Evolutionary conservation across 2,888 invertebrate genomes (phyloP).

Genomic region (Drosophila siamana): DNA sequence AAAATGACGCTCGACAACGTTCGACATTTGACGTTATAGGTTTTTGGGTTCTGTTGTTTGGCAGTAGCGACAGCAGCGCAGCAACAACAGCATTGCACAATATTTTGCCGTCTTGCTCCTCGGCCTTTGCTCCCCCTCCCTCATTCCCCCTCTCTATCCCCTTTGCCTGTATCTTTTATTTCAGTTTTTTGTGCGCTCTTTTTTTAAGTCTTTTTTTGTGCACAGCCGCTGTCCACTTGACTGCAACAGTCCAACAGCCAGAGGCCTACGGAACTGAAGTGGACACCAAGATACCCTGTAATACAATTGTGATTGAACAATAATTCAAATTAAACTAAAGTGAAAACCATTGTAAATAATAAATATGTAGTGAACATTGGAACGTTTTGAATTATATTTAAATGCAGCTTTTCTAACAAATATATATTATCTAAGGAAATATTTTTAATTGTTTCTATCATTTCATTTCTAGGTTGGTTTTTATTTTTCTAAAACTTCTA

Average conservation of each 20-base stretch:
- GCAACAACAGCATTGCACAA: constrained; percentile 64
- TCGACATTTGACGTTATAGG: constrained; percentile 79
- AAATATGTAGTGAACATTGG: too few relatives aligned
- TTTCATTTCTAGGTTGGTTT: too few relatives aligned
- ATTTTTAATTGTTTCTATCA: too few relatives aligned
- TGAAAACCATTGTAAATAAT: too few relatives aligned
- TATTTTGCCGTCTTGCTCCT: constrained; percentile 53
- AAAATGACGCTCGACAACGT: constrained; percentile 50
- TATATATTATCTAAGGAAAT: too few relatives aligned
- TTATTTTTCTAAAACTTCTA: too few relatives aligned
- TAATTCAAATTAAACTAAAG: too few relatives aligned
- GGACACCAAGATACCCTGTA: constrained; percentile 24
- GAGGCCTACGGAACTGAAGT: not conserved
- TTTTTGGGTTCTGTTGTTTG: constrained; percentile 67
- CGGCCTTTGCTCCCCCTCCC: constrained; percentile 9
- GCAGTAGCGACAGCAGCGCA: constrained; percentile 52
- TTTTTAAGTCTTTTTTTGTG: constrained; percentile 38
- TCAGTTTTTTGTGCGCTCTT: constrained; percentile 29
- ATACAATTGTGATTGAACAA: not conserved
- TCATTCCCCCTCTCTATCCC: not conserved
- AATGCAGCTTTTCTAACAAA: too few relatives aligned
- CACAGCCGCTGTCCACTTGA: constrained; percentile 72
- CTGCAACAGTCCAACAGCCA: constrained; percentile 38
- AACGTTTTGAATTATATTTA: too few relatives aligned
- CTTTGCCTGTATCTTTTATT: constrained; percentile 13